Conservation (phyloP, 2,797 vertebrate genomes). For the Helostoma temminkii region DNA sequence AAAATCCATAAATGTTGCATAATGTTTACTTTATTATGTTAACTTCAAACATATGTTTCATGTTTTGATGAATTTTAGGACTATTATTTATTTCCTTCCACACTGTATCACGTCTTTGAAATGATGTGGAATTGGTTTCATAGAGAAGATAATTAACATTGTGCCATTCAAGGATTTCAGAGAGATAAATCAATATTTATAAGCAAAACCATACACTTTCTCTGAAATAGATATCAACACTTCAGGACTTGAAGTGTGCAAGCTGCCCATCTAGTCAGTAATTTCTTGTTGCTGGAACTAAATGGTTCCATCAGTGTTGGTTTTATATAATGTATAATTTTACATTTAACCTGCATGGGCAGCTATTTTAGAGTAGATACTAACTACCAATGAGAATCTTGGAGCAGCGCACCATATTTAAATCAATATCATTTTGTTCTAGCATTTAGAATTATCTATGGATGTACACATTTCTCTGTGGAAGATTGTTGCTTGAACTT, state of each 20-base stretch:
- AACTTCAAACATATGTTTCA: neutral
- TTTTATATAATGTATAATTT: too few relatives aligned
- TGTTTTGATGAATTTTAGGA: too few relatives aligned
- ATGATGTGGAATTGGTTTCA: neutral
- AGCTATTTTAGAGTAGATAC: neutral
- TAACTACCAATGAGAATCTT: neutral
- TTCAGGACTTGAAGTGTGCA: neutral
- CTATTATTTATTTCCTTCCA: too few relatives aligned
- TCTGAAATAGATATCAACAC: neutral
- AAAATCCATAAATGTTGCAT: neutral
- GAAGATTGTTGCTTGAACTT: neutral
- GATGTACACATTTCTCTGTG: neutral
- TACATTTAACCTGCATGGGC: neutral
- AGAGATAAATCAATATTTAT: neutral
- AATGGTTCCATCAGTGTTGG: slow-evolving; percentile 2
- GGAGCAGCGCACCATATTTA: too few relatives aligned
- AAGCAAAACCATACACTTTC: neutral
- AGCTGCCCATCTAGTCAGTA: slow-evolving; percentile 1
- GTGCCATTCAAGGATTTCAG: neutral
- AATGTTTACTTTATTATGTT: neutral
- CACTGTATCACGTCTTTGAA: neutral
- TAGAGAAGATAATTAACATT: neutral
- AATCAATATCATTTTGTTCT: too few relatives aligned
- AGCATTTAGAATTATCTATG: too few relatives aligned
- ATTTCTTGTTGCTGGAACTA: too few relatives aligned